A percentile compares a stretch with the other conserved stretches of the same genome.
Evolutionary conservation across 2,797 vertebrate species (phyloP).

Genomic region (Oreortyx pictus): DNA sequence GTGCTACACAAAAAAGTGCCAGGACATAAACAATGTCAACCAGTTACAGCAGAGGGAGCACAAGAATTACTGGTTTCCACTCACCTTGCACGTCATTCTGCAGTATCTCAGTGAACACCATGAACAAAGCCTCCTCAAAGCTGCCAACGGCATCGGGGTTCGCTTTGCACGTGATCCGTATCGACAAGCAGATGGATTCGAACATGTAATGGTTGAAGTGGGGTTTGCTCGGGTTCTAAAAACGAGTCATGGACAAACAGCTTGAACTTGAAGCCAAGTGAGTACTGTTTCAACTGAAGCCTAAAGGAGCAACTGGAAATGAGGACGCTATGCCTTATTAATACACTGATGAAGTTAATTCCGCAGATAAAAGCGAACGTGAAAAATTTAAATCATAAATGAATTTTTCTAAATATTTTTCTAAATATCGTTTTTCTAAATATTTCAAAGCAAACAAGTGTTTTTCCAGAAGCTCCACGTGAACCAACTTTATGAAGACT

Average conservation of each 20-base stretch:
- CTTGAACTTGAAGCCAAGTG: neutral
- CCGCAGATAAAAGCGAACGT: neutral
- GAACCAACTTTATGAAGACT: neutral
- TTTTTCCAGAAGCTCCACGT: neutral
- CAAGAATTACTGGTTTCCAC: neutral
- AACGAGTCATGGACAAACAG: constrained; percentile 15
- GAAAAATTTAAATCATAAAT: neutral
- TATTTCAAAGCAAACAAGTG: neutral
- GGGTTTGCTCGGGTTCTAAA: constrained; percentile 98
- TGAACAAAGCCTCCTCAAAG: constrained; percentile 97
- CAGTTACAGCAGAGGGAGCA: neutral
- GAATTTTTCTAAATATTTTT: neutral
- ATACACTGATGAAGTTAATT: neutral
- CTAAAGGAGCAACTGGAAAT: neutral
- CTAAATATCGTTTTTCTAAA: accelerated
- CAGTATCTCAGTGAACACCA: constrained; percentile 97
- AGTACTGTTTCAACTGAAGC: neutral
- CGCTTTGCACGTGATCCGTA: constrained; percentile 96
- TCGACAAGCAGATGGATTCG: constrained; percentile 95
- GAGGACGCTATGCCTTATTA: neutral
- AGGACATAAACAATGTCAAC: neutral
- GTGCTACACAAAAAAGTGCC: neutral
- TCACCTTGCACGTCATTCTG: constrained; percentile 97
- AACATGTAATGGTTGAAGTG: constrained; percentile 99
- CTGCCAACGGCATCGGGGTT: constrained; percentile 90